Evolutionary conservation across 2,888 invertebrate species (phyloP).

Genomic region (Dimorphilus gyrociliatus): DNA sequence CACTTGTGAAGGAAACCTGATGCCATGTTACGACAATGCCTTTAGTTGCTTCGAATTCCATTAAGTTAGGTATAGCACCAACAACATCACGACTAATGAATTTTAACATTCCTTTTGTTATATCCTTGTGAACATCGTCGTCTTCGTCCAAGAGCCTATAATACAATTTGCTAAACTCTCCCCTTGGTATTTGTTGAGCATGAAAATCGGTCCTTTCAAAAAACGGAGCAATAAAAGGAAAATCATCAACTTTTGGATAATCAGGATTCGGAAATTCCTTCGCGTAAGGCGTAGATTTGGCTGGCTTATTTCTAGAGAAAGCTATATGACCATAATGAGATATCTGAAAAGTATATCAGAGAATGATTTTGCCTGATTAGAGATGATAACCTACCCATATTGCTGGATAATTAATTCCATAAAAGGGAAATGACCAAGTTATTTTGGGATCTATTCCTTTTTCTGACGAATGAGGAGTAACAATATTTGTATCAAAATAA

Average conservation of each 20-base stretch:
- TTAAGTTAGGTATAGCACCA: conserved; percentile 69
- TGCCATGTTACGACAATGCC: conserved; percentile 84
- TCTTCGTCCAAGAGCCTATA: conserved; percentile 1
- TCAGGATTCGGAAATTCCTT: conserved; percentile 3
- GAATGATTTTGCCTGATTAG: too few relatives aligned
- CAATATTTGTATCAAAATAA: conserved; percentile 4
- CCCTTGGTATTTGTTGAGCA: too few relatives aligned
- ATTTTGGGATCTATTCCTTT: conserved; percentile 4
- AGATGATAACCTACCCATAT: conserved; percentile 6
- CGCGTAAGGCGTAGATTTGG: not conserved
- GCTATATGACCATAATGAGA: conserved; percentile 3
- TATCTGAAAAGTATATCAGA: not conserved
- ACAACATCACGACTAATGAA: conserved; percentile 2
- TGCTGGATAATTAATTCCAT: conserved; percentile 2
- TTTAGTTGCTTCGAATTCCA: conserved; percentile 76
- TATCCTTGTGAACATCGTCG: not conserved
- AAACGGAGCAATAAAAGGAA: conserved; percentile 18
- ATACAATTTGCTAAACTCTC: too few relatives aligned
- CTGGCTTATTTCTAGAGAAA: not conserved
- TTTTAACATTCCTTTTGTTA: conserved; percentile 6
- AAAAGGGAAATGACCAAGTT: conserved; percentile 1
- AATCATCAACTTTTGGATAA: conserved; percentile 8
- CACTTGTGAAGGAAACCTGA: conserved; percentile 41
- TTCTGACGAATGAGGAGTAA: too few relatives aligned
- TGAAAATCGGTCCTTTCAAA: conserved; percentile 9